Conservation (phyloP, 2,888 invertebrate genomes). For the Lepidocyrtinus sp. region DNA sequence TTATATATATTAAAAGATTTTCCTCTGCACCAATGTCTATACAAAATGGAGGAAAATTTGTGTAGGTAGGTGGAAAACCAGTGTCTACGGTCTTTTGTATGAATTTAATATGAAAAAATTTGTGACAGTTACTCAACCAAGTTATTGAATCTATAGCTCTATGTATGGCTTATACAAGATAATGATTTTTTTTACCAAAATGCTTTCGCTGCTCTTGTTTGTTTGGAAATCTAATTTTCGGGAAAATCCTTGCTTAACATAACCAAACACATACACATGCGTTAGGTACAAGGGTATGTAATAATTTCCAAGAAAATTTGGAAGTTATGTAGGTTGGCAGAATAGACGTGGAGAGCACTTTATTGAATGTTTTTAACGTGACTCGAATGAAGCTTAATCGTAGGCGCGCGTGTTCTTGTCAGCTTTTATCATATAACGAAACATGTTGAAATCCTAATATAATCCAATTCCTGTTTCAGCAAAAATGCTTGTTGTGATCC, state of each 20-base stretch:
- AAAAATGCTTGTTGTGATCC: no score
- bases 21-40: not conserved
- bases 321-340: no score
- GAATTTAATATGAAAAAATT: not conserved
- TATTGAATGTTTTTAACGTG: conserved; percentile 3
- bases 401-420: not conserved
- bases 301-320: no score
- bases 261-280: no score
- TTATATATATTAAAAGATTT: not conserved
- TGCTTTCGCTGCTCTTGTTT: not conserved
- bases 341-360: no score
- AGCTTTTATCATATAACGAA: not conserved
- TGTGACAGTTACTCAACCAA: not conserved
- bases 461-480: no score
- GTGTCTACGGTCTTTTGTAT: not conserved
- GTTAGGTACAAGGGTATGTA: no score
- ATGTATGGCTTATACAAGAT: not conserved
- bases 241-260: not conserved
- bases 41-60: conserved; percentile 13
- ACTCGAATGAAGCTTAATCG: not conserved
- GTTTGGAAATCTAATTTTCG: conserved; percentile 1
- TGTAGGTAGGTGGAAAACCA: not conserved
- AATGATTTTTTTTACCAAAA: no score
- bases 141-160: not conserved
- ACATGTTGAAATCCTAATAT: no score